A percentile compares a stretch with the other conserved stretches of the same genome.
These are phyloP conservation scores for Cryptops parisi DNA, from an alignment of 2,888 invertebrate species.

Conservation along the genomic window DNA sequence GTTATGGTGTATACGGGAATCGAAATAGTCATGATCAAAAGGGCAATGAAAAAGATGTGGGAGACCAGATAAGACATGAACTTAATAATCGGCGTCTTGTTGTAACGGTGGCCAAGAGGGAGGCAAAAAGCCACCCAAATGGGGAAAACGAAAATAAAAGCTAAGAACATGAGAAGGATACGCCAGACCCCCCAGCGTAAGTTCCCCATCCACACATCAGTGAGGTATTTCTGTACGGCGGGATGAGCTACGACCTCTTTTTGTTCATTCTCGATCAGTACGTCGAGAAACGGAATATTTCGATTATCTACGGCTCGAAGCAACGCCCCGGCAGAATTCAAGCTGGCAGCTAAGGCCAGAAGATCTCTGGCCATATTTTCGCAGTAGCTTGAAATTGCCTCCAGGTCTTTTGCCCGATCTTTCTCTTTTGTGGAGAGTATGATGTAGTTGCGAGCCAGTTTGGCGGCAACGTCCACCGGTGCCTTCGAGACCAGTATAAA, in stretches of 20 bases:
- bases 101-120: conserved; percentile 86
- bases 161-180: conserved; percentile 80
- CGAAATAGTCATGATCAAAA: conserved; percentile 60
- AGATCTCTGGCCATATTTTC: conserved; percentile 97
- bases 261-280: conserved; percentile 96
- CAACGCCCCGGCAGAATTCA: conserved; percentile 86
- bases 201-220: conserved; percentile 90
- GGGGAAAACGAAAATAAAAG: conserved; percentile 85
- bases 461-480: conserved; percentile 96
- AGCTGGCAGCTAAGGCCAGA: conserved; percentile 79
- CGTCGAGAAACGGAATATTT: conserved; percentile 88
- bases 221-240: conserved; percentile 85
- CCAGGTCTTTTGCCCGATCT: conserved; percentile 92
- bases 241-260: conserved; percentile 93
- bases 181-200: conserved; percentile 93
- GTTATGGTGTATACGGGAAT: conserved; percentile 15
- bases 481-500: conserved; percentile 98
- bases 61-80: conserved; percentile 99
- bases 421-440: conserved; percentile 88
- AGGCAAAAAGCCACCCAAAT: conserved; percentile 92
- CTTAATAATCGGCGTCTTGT: conserved; percentile 98
- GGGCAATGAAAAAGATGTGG: conserved; percentile 90
- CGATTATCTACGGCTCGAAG: conserved; percentile 88
- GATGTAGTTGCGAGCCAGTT: conserved; percentile 82
- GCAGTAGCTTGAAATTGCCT: conserved; percentile 88